These are phyloP conservation scores for Distichodus sexfasciatus DNA, from an alignment of 2,797 vertebrate species.

Conservation along the genomic window DNA sequence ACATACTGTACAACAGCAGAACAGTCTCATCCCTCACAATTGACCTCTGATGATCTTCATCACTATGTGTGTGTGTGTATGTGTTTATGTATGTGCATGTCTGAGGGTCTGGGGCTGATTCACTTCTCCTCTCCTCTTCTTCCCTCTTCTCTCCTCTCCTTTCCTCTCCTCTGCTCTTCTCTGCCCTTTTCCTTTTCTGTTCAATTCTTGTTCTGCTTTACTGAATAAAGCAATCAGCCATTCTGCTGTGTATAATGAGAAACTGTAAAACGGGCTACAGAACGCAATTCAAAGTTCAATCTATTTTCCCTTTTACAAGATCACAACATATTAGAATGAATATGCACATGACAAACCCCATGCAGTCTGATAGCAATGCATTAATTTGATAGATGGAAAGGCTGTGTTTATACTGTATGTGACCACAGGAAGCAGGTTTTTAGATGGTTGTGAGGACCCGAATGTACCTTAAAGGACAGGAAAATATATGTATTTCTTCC, in stretches of 20 bases:
- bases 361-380: neutral
- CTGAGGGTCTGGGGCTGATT: neutral
- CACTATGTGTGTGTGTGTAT: conserved; percentile 1
- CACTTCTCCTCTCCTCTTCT: neutral
- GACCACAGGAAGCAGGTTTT: too few relatives aligned
- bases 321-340: neutral
- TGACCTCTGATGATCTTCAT: conserved; percentile 33
- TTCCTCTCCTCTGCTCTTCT: neutral
- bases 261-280: neutral
- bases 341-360: too few relatives aligned
- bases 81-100: neutral
- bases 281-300: neutral
- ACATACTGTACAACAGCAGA: conserved; percentile 14
- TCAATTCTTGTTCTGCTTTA: neutral
- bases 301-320: neutral
- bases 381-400: too few relatives aligned
- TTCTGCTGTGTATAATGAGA: neutral
- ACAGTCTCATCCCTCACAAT: conserved; percentile 27
- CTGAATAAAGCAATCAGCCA: conserved; percentile 18
- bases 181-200: neutral
- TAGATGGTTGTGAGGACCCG: too few relatives aligned
- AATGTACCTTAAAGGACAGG: too few relatives aligned
- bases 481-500: too few relatives aligned
- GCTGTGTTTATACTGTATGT: too few relatives aligned
- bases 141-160: neutral